Conservation (phyloP, 2,888 invertebrate genomes). For the Melanostoma mellinum region DNA sequence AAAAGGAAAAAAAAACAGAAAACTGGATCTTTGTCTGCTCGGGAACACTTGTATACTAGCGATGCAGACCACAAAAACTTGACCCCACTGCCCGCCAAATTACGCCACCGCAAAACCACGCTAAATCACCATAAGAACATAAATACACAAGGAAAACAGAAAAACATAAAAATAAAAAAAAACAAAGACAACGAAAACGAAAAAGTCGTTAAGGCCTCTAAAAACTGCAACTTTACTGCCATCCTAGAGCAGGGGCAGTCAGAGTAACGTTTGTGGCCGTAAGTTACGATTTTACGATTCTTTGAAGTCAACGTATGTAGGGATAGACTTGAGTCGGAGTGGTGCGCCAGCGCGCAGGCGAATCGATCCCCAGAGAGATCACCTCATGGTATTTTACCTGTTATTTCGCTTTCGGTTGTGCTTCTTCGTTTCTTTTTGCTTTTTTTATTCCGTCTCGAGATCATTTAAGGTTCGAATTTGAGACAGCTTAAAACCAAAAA, state of each 20-base stretch:
- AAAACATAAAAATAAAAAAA: slow-evolving; percentile 17
- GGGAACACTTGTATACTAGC: slow-evolving; percentile 59
- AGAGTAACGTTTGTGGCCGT: slow-evolving; percentile 44
- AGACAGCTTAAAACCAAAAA: slow-evolving; percentile 55
- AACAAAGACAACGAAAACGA: not conserved
- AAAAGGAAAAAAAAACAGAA: slow-evolving; percentile 3
- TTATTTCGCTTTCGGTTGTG: slow-evolving; percentile 45
- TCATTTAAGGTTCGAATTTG: slow-evolving; percentile 53
- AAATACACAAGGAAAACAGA: slow-evolving; percentile 16
- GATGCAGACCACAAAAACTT: slow-evolving; percentile 55
- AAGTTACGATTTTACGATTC: slow-evolving; percentile 62
- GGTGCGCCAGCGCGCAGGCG: slow-evolving; percentile 3
- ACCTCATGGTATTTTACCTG: slow-evolving; percentile 64
- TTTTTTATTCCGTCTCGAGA: slow-evolving; percentile 14
- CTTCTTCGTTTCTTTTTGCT: slow-evolving; percentile 15
- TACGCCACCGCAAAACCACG: slow-evolving; percentile 68
- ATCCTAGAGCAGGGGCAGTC: slow-evolving; percentile 7
- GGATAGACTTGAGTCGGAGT: slow-evolving; percentile 10
- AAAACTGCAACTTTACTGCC: slow-evolving; percentile 56
- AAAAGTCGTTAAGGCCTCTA: slow-evolving; percentile 44
- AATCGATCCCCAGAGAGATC: slow-evolving; percentile 57
- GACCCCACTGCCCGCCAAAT: slow-evolving; percentile 70
- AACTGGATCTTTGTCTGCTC: slow-evolving; percentile 51
- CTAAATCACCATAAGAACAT: slow-evolving; percentile 51
- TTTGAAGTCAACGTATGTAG: slow-evolving; percentile 21